Conservation (phyloP, 2,888 invertebrate genomes). For the Melanostoma mellinum region DNA sequence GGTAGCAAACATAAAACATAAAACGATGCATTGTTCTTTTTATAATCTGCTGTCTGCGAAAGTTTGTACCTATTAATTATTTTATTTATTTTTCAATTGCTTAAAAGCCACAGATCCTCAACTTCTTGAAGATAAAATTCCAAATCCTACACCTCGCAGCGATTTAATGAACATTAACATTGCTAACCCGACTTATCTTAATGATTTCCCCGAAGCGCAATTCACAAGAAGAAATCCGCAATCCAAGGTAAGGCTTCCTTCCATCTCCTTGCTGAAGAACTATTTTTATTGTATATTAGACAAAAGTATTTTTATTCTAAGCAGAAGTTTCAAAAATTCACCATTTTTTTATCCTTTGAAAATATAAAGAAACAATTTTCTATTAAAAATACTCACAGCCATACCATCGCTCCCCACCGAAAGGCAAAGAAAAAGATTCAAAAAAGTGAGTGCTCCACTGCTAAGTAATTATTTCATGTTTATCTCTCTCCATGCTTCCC, state of each 20-base stretch:
- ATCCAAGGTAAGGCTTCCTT: not conserved
- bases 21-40: no score
- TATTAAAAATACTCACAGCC: constrained; percentile 55
- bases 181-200: constrained; percentile 34
- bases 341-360: not conserved
- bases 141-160: no score
- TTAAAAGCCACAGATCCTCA: no score
- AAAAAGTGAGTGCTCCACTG: constrained; percentile 49
- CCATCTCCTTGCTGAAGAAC: not conserved
- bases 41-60: no score
- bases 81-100: no score
- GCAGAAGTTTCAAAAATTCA: not conserved
- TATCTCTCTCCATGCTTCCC: constrained; percentile 26
- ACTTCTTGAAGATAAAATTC: no score
- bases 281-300: constrained; percentile 38
- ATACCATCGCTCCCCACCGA: not conserved
- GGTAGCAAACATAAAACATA: no score
- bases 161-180: no score
- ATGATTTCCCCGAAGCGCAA: constrained; percentile 18
- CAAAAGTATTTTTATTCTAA: constrained; percentile 19
- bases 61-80: no score
- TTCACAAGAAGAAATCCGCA: constrained; percentile 13
- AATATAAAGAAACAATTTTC: constrained; percentile 11
- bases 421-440: not conserved
- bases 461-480: constrained; percentile 56